Evolutionary conservation across 2,888 invertebrate genomes (phyloP).

Genomic region (Chromoteleia sp.): DNA sequence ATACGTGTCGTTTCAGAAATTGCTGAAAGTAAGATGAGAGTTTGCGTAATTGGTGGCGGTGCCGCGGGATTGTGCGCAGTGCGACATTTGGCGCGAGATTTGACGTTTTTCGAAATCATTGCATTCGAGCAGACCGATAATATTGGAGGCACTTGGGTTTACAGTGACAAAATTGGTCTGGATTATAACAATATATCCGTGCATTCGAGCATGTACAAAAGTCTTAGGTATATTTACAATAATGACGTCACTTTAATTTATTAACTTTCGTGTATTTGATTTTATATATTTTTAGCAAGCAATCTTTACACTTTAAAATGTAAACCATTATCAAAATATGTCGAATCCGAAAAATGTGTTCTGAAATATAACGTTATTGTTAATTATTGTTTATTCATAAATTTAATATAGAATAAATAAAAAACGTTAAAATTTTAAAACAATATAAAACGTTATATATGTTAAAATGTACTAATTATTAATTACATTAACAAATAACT

Average conservation of each 20-base stretch:
- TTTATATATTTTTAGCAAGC: neutral
- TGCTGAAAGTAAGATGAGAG: conserved; percentile 76
- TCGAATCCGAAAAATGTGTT: no score
- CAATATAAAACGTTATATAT: no score
- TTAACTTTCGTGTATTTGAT: neutral
- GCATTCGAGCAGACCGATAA: conserved; percentile 89
- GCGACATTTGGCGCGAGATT: conserved; percentile 86
- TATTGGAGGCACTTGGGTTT: conserved; percentile 93
- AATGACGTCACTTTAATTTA: neutral
- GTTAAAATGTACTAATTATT: no score
- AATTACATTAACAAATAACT: no score
- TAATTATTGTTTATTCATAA: no score
- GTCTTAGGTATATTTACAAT: conserved; percentile 86
- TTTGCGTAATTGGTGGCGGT: conserved; percentile 91
- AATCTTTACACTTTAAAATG: no score
- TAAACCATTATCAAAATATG: no score
- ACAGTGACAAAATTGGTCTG: conserved; percentile 87
- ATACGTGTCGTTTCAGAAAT: conserved; percentile 26
- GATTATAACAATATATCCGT: conserved; percentile 89
- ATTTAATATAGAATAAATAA: no score
- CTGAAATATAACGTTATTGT: no score
- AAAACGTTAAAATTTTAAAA: no score
- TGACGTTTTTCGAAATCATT: conserved; percentile 85
- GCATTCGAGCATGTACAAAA: conserved; percentile 93
- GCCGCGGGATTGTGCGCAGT: conserved; percentile 90